Evolutionary conservation across 1,140 invertebrate genomes (phyloP), one percentile per base, ranked within the genome.

Genomic region (Grapholita molesta): DNA sequence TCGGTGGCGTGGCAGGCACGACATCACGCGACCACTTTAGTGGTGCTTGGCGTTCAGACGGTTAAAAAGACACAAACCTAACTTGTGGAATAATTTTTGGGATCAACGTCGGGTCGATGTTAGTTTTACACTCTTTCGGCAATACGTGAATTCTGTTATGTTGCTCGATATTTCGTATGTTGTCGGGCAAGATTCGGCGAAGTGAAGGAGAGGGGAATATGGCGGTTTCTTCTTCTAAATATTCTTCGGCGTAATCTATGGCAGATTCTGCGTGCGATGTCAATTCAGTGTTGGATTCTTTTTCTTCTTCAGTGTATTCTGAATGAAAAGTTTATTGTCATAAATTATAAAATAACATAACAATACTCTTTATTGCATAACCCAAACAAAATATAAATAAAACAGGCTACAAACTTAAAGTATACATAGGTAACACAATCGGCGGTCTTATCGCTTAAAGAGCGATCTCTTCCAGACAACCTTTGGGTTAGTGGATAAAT

Each of bases 121-220:
- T 70, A 12, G 70, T 80, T 23, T 77, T 88, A 64, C 88, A 91
- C 8, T 78, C 72, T 18, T 81, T 73, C 23, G 89, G 89, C 0
- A 91, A 66, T 0, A 90, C 86, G 52, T 89, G 82, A 2, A 91
- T 79, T n/a, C 76, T 70, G 53, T 87, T 86, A 1, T 79, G 75
- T 4, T 79, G 72, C 66, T 86, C 76, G 0, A 86, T 77, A 12
- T 74, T 74, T n/a, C 88, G 70, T 0, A 81, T 65, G 25, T 69
- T 74, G 0, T 91, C 89, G 0, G 88, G 78, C 23, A 91, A 18
- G 0, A 88, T 18, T 9, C 70, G 72, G 11, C 86, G 71, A 11
- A 90, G 52, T 0, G 86, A 90, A 0, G 86, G 86, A 0, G 85
- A 74, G 0, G 88, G 88, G 61, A 90, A 90, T 65, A 86, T 70